Conservation (phyloP, 2,888 invertebrate species). For the Stegana nigrithorax region DNA sequence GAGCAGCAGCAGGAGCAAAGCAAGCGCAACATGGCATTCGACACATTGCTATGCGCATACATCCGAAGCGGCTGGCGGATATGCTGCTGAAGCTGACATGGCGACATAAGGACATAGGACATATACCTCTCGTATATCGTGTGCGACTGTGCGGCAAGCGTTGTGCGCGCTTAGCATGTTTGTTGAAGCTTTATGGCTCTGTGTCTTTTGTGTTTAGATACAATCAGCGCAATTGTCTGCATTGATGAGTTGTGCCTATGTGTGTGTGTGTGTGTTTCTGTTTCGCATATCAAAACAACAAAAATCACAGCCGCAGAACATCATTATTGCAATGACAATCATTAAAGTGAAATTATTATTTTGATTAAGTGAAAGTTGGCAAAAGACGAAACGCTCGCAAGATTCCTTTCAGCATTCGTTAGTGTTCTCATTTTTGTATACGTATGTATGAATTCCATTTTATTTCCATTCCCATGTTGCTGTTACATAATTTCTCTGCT, state of each 20-base stretch:
- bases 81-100: not conserved
- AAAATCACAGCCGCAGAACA: conserved; percentile 16
- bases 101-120: not conserved
- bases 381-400: conserved; percentile 11
- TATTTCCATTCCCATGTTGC: too few relatives aligned
- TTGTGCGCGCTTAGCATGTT: too few relatives aligned
- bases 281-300: conserved; percentile 26
- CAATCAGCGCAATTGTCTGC: conserved; percentile 58
- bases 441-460: too few relatives aligned
- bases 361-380: conserved; percentile 44
- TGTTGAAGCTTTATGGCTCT: too few relatives aligned
- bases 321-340: conserved; percentile 20
- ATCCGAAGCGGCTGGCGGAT: not conserved
- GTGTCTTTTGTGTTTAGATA: conserved; percentile 40
- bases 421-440: not conserved
- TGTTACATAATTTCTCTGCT: too few relatives aligned
- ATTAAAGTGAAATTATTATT: conserved; percentile 41
- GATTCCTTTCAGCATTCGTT: not conserved
- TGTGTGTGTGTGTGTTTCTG: conserved; percentile 25
- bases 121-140: too few relatives aligned
- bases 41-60: not conserved
- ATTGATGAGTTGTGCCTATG: conserved; percentile 53
- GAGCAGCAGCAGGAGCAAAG: not conserved
- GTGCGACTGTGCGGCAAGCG: too few relatives aligned
- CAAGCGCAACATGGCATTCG: conserved; percentile 3